A percentile compares a stretch with the other conserved stretches of the same genome.
These are phyloP conservation scores for Drosophila affinis DNA, from an alignment of 2,888 invertebrate species.

Conservation along the genomic window DNA sequence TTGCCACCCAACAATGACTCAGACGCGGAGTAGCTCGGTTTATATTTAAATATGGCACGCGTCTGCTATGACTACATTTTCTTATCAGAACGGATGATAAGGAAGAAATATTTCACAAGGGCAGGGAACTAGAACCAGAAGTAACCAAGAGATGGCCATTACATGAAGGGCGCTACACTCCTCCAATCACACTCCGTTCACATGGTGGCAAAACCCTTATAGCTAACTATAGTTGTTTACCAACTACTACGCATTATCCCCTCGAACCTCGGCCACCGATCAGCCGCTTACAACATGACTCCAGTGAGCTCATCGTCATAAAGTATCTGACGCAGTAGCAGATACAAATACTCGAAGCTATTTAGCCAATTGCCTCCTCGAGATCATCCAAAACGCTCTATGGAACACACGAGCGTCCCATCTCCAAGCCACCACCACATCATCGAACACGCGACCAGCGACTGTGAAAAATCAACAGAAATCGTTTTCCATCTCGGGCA, in stretches of 20 bases:
- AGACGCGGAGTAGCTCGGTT: slow-evolving; percentile 24
- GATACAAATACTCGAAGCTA: slow-evolving; percentile 6
- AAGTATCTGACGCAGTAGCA: slow-evolving; percentile 15
- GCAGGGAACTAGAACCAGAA: slow-evolving; percentile 18
- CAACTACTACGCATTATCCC: slow-evolving; percentile 23
- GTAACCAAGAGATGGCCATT: slow-evolving; percentile 4
- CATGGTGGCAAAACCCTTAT: slow-evolving; percentile 19
- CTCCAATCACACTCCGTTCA: slow-evolving; percentile 13
- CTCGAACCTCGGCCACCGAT: slow-evolving; percentile 35
- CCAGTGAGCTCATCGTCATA: slow-evolving; percentile 61
- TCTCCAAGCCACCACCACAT: background rate
- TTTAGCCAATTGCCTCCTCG: slow-evolving; percentile 22
- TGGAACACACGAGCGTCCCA: background rate
- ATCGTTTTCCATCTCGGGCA: slow-evolving; percentile 30
- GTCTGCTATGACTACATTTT: slow-evolving; percentile 21
- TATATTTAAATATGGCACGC: slow-evolving; percentile 36
- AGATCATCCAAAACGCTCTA: slow-evolving; percentile 8
- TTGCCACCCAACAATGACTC: slow-evolving; percentile 14
- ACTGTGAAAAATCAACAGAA: slow-evolving; percentile 63
- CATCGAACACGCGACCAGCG: slow-evolving; percentile 64
- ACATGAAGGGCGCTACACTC: background rate
- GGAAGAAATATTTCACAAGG: slow-evolving; percentile 13
- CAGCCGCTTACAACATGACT: slow-evolving; percentile 60
- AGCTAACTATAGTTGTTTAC: slow-evolving; percentile 13
- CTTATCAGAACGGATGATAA: slow-evolving; percentile 35